Evolutionary conservation across 2,888 invertebrate genomes (phyloP).

Genomic region (Conus canariensis): DNA sequence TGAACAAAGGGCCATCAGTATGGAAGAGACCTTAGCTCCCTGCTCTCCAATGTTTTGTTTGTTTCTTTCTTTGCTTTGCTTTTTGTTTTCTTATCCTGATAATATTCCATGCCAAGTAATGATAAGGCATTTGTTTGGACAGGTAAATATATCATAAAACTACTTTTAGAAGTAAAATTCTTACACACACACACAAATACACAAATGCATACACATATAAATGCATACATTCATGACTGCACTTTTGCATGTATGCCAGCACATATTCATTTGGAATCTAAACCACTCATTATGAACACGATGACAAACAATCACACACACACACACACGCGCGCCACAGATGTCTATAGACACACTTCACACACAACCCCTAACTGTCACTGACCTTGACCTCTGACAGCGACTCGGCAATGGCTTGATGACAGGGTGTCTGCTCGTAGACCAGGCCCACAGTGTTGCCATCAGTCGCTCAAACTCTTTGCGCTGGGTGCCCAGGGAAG

Average conservation of each 20-base stretch:
- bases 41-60: no score
- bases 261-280: background rate
- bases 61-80: no score
- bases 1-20: no score
- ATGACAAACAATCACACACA: background rate
- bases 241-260: background rate
- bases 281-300: no score
- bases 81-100: no score
- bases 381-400: conserved; percentile 82
- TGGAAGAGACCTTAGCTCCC: no score
- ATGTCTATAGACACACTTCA: background rate
- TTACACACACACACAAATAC: no score
- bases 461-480: conserved; percentile 74
- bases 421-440: conserved; percentile 80
- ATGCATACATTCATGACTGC: background rate
- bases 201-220: no score
- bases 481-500: conserved; percentile 74
- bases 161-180: no score
- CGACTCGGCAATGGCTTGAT: conserved; percentile 83
- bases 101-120: no score
- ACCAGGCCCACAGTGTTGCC: conserved; percentile 73
- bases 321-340: conserved; percentile 4
- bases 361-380: background rate
- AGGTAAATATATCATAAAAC: no score
- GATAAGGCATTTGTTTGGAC: background rate